A percentile compares a stretch with the other conserved stretches of the same genome.
Evolutionary conservation across 1,140 invertebrate species (phyloP).

Genomic region (Monochamus saltuarius): DNA sequence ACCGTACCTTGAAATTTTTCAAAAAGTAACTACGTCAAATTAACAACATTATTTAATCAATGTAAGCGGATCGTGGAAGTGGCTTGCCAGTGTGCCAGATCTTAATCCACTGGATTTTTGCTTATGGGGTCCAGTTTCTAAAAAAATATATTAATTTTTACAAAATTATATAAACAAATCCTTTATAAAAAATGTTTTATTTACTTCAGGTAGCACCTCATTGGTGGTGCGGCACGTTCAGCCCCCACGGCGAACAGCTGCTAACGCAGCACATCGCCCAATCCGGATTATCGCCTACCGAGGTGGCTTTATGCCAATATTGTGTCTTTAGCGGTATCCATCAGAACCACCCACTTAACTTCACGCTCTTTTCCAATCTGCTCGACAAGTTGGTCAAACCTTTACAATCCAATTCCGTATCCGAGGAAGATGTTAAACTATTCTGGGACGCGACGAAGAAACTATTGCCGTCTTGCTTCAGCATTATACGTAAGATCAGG

Average conservation of each 20-base stretch:
- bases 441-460: conserved; percentile 79
- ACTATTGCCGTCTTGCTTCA: conserved; percentile 73
- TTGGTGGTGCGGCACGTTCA: conserved; percentile 84
- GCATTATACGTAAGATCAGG: conserved; percentile 70
- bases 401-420: conserved; percentile 62
- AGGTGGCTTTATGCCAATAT: conserved; percentile 73
- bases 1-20: too few relatives aligned
- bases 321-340: conserved; percentile 73
- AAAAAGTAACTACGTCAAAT: too few relatives aligned
- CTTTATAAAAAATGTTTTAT: conserved; percentile 14
- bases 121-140: too few relatives aligned
- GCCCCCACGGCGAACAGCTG: conserved; percentile 76
- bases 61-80: too few relatives aligned
- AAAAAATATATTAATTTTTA: neutral
- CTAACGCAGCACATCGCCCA: conserved; percentile 90
- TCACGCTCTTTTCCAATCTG: conserved; percentile 69
- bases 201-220: conserved; percentile 65
- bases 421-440: conserved; percentile 70
- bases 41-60: too few relatives aligned
- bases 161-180: neutral
- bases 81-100: too few relatives aligned
- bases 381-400: conserved; percentile 66
- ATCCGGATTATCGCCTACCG: conserved; percentile 73
- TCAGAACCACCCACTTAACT: conserved; percentile 73
- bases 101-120: too few relatives aligned